Evolutionary conservation across 2,113 vertebrate genomes (phyloP).

Genomic region (Perccottus glenii): DNA sequence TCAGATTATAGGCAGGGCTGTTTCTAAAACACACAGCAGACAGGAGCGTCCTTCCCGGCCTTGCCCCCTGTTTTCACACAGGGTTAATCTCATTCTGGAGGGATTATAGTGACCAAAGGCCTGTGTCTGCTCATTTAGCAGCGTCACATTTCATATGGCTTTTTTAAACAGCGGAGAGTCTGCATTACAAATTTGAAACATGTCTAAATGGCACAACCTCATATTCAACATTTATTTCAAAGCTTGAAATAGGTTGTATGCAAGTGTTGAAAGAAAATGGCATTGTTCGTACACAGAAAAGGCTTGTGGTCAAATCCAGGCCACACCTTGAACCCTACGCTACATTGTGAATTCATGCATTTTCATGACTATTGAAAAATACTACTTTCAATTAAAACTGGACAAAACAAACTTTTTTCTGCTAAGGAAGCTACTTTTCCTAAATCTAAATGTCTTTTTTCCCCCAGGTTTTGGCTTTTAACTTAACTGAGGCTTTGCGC

Average conservation of each 20-base stretch:
- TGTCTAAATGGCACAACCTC: slow-evolving; percentile 18
- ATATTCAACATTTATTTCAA: slow-evolving; percentile 1
- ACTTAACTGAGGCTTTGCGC: slow-evolving; percentile 2
- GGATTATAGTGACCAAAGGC: slow-evolving; percentile 55
- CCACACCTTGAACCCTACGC: background rate
- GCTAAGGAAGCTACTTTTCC: background rate
- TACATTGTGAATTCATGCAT: background rate
- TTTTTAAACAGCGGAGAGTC: slow-evolving; percentile 41
- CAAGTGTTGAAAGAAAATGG: background rate
- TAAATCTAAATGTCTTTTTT: background rate
- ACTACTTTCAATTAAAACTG: background rate
- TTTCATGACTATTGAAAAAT: background rate
- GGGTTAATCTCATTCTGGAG: slow-evolving; percentile 54
- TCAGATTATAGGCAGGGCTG: slow-evolving; percentile 46
- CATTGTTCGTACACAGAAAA: no score
- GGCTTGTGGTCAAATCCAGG: background rate
- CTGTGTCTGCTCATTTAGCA: slow-evolving; percentile 40
- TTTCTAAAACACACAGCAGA: slow-evolving; percentile 49
- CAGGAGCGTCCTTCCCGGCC: slow-evolving; percentile 44
- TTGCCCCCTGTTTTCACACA: slow-evolving; percentile 39
- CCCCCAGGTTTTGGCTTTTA: background rate
- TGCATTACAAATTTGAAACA: background rate
- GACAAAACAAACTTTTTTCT: background rate
- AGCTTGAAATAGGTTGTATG: background rate
- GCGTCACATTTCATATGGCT: slow-evolving; percentile 54